Evolutionary conservation across 2,888 invertebrate species (phyloP), one percentile per base, ranked within the genome.

Genomic region (Tuberolachnus salignus): DNA sequence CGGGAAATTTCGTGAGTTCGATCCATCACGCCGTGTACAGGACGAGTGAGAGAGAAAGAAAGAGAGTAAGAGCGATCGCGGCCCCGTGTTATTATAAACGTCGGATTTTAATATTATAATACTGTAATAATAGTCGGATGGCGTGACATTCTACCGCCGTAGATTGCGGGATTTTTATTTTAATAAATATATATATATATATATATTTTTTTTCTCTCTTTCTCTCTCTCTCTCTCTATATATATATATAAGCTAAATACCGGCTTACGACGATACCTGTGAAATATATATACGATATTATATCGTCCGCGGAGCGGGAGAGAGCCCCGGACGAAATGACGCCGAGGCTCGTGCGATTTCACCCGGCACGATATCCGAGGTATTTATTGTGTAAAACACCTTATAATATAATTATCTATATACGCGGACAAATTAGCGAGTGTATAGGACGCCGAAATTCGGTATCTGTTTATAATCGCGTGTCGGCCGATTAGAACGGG

Each of bases 401-500:
- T n/a, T n/a, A n/a, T n/a, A n/a, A n/a, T n/a, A n/a, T n/a, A n/a
- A n/a, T n/a, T n/a, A 34, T 6, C 26, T 34, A n/a, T n/a, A 63
- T 34, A 63, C 63, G 63, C 34, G 16, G 59, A 59, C 59, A 16
- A 71, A 59, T 59, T 59, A 71, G 57, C 46, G 71, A 44, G 71
- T 23, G 46, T 71, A 55, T n/a, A 34, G 23, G 21, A 6, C 34
- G 34, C 34, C 34, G 34, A 34, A 71, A 34, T 34, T 34, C 34
- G 34, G 34, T 34, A 6, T 34, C 3, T 34, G 34, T 6, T 34
- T 34, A 59, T 72, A 59, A 72, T 72, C 59, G 71, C 59, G 59
- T 71, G 59, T 59, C 71, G 71, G 59, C 26, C 59, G 71, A 72
- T 72, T 72, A 72, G 59, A 59, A 34, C 23, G n/a, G n/a, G n/a